Conservation (phyloP, 2,797 vertebrate species). For the Melanotaenia nigrans region DNA sequence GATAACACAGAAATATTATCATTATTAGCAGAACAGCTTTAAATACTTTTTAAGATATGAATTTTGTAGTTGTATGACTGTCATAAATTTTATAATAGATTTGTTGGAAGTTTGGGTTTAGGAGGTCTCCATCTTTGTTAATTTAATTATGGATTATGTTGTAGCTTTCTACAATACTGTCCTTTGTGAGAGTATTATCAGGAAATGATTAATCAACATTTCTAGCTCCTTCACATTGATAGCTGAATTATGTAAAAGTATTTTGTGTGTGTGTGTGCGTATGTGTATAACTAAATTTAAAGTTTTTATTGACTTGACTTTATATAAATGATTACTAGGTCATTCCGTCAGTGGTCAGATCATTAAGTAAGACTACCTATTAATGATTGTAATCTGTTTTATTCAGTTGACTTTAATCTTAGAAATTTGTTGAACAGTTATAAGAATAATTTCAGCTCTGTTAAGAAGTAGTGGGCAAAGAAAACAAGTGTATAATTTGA, state of each 20-base stretch:
- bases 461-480: background rate
- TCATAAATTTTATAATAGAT: background rate
- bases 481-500: background rate
- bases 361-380: constrained; percentile 23
- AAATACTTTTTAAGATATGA: background rate
- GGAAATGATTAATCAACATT: background rate
- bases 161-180: background rate
- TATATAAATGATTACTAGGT: constrained; percentile 8
- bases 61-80: background rate
- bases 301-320: constrained; percentile 26
- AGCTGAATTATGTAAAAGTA: constrained; percentile 3
- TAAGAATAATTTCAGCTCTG: background rate
- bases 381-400: constrained; percentile 14
- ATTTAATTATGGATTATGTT: background rate
- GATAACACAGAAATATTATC: background rate
- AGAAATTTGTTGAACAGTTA: background rate
- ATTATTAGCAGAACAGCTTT: background rate
- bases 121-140: background rate
- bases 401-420: background rate
- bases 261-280: background rate
- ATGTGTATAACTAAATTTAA: constrained; percentile 7
- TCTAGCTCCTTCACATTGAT: background rate
- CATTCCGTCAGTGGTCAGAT: background rate
- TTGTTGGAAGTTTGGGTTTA: background rate
- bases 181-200: constrained; percentile 12